Conservation (phyloP, 2,797 vertebrate species). For the Sebastes alutus region DNA sequence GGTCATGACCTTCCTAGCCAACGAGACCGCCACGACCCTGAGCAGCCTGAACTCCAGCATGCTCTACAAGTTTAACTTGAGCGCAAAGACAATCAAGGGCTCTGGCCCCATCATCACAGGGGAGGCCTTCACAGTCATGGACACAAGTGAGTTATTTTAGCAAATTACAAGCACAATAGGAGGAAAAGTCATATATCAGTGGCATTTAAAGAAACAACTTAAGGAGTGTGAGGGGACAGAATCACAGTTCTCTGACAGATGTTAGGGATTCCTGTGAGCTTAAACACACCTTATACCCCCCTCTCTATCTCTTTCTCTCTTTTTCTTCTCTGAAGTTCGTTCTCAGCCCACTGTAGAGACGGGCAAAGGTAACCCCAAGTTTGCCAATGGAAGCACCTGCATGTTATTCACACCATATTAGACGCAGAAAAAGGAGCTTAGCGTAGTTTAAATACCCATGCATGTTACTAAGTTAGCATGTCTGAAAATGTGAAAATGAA, state of each 20-base stretch:
- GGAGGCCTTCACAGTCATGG: constrained; percentile 90
- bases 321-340: constrained; percentile 84
- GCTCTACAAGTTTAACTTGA: constrained; percentile 93
- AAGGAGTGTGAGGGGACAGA: neutral
- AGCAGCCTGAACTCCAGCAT: constrained; percentile 91
- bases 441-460: constrained; percentile 9
- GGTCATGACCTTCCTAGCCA: constrained; percentile 85
- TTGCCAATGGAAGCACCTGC: constrained; percentile 73
- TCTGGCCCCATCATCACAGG: constrained; percentile 86
- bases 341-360: constrained; percentile 89
- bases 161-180: neutral
- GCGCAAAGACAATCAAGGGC: constrained; percentile 90
- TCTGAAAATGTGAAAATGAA: neutral
- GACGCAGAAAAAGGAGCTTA: neutral
- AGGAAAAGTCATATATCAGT: neutral
- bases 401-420: constrained; percentile 66
- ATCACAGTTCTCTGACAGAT: neutral
- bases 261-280: neutral
- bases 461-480: constrained; percentile 46
- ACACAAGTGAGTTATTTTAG: constrained; percentile 87
- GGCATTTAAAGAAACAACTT: neutral
- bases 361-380: constrained; percentile 92
- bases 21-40: constrained; percentile 88
- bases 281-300: constrained; percentile 17
- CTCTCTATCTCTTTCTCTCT: constrained; percentile 72